A percentile compares a stretch with the other conserved stretches of the same genome.
Conservation (phyloP, 2,888 invertebrate species). For the Lepetodrilus schrolli region DNA sequence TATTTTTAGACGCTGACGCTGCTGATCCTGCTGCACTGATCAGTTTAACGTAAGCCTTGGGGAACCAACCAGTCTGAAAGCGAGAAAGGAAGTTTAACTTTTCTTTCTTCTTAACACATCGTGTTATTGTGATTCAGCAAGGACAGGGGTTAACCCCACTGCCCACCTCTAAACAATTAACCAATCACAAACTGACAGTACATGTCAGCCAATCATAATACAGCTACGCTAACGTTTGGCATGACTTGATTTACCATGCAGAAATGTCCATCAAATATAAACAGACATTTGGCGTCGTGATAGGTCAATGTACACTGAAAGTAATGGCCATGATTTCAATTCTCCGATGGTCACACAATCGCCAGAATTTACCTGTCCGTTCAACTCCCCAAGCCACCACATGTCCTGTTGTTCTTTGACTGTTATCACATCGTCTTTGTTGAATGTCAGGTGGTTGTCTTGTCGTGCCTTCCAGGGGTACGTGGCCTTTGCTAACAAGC, state of each 20-base stretch:
- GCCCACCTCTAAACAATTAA: too few relatives aligned
- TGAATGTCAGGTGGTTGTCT: conserved; percentile 80
- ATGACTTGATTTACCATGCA: too few relatives aligned
- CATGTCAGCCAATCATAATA: too few relatives aligned
- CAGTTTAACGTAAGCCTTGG: conserved; percentile 79
- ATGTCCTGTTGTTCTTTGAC: conserved; percentile 80
- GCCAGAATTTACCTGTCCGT: conserved; percentile 76
- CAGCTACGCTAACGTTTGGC: too few relatives aligned
- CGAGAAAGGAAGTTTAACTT: background rate
- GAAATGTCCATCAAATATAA: too few relatives aligned
- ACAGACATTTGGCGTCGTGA: too few relatives aligned
- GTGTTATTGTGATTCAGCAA: background rate
- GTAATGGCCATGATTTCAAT: too few relatives aligned
- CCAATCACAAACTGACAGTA: too few relatives aligned
- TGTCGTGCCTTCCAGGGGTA: conserved; percentile 80
- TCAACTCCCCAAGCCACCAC: conserved; percentile 81
- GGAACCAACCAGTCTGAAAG: conserved; percentile 79
- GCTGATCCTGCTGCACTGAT: conserved; percentile 66
- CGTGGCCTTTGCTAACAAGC: conserved; percentile 77
- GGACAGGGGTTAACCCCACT: too few relatives aligned
- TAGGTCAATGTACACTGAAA: too few relatives aligned
- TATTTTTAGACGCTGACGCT: conserved; percentile 31
- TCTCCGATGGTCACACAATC: too few relatives aligned
- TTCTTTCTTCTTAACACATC: background rate
- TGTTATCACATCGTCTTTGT: conserved; percentile 79